These are phyloP conservation scores for Lasioglossum oenotherae DNA, from an alignment of 2,888 invertebrate genomes.

Conservation along the genomic window DNA sequence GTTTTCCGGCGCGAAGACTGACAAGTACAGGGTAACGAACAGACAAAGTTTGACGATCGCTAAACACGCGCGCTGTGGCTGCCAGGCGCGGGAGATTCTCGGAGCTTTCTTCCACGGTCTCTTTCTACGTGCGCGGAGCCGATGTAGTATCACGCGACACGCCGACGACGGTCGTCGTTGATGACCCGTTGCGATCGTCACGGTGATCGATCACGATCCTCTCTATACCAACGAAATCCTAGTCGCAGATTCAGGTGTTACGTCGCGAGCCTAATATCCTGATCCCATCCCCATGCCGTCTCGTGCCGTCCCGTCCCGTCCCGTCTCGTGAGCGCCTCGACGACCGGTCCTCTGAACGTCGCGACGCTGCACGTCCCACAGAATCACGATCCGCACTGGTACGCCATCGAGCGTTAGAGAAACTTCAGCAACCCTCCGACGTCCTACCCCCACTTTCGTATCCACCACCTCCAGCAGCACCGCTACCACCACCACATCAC, in stretches of 20 bases:
- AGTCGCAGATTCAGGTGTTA: neutral
- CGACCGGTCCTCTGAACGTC: slow-evolving; percentile 54
- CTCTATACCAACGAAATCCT: slow-evolving; percentile 19
- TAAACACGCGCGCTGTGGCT: slow-evolving; percentile 34
- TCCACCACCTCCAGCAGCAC: slow-evolving; percentile 49
- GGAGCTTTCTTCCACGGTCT: slow-evolving; percentile 32
- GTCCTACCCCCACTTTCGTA: slow-evolving; percentile 65
- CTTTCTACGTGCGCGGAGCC: slow-evolving; percentile 28
- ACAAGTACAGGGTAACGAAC: slow-evolving; percentile 31
- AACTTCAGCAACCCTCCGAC: slow-evolving; percentile 79
- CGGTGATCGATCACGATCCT: slow-evolving; percentile 27
- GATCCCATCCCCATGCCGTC: neutral
- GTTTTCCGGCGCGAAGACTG: slow-evolving; percentile 48
- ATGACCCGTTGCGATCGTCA: slow-evolving; percentile 51
- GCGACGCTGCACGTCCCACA: slow-evolving; percentile 80
- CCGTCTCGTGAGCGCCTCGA: slow-evolving; percentile 41
- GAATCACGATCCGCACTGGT: slow-evolving; percentile 83
- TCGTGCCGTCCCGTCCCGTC: slow-evolving; percentile 27
- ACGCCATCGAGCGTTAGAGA: slow-evolving; percentile 82
- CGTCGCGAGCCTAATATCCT: neutral
- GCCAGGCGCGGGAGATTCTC: slow-evolving; percentile 42
- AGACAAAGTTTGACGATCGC: slow-evolving; percentile 37
- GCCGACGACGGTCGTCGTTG: slow-evolving; percentile 40
- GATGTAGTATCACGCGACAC: slow-evolving; percentile 53
- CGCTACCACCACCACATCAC: slow-evolving; percentile 42